These are phyloP conservation scores for Danio kyathit DNA, from an alignment of 2,797 vertebrate species.

Conservation along the genomic window DNA sequence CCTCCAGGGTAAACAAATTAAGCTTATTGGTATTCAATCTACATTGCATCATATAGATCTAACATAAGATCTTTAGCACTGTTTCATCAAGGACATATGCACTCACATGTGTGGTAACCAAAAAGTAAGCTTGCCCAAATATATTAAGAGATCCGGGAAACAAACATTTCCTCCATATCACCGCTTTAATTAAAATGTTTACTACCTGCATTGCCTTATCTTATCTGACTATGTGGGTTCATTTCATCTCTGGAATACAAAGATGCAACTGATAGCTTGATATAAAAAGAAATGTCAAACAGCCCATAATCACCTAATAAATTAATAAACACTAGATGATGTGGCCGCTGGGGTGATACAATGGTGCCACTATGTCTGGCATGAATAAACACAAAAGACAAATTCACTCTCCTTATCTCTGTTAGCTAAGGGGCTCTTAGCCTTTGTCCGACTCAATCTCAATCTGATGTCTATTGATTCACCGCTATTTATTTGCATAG, in stretches of 20 bases:
- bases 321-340: conserved; percentile 30
- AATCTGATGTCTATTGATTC: conserved; percentile 12
- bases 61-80: not conserved
- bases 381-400: conserved; percentile 21
- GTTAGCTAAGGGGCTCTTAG: conserved; percentile 19
- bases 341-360: not conserved
- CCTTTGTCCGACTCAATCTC: conserved; percentile 2
- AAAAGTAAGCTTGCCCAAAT: not conserved
- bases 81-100: not conserved
- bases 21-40: conserved; percentile 20
- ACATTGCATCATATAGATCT: not conserved
- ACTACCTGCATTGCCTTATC: conserved; percentile 4
- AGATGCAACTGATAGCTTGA: conserved; percentile 21
- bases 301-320: conserved; percentile 24
- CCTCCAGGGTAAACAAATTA: conserved; percentile 1
- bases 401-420: conserved; percentile 23
- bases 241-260: conserved; percentile 9
- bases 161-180: conserved; percentile 6
- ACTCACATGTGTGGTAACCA: not conserved
- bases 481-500: conserved; percentile 28
- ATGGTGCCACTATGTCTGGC: conserved; percentile 27
- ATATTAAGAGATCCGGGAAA: not conserved
- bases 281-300: conserved; percentile 23
- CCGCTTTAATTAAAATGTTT: conserved; percentile 11
- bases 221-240: not conserved